Base-by-base conservation (phyloP, 2,797 vertebrate species). In the Crenuchus spilurus region DNA sequence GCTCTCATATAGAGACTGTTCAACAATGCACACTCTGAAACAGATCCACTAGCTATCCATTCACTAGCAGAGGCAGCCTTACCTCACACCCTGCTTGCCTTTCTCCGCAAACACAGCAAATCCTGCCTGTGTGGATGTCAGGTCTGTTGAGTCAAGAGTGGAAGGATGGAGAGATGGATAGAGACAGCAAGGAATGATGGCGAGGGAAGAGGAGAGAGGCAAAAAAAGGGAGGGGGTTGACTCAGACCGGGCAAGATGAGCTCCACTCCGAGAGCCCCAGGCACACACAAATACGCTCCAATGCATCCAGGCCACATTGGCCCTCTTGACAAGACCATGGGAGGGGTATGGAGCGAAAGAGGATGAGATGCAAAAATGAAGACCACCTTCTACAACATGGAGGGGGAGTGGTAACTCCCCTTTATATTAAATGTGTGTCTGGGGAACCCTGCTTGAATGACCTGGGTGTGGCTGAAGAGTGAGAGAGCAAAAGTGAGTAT, bases 251-350 rank as follows among this genome's bases (percentile, higher is more conserved):
- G 55, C 22, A 22, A 62, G 37, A 63, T 33, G 35, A 35, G 31
- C 24, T 30, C 67, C 61, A 66, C 67, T 72, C 33, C 20, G 39
- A 62, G 54, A 79, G 80, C 73, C 78, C 84, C 48, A 57, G 75
- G 76, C 77, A 79, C 76, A 66, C 73, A 66, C 37, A 49, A 39
- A 37, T 74, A 78, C 49, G 58, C 80, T 88, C 71, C 70, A 78
- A 80, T 69, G 76, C 76, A 84, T 78, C 79, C 55, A 65, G 74
- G 77, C 81, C 83, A 68, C 73, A 39, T 39, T 18, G 76, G 83
- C 84, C 87, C 76, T 61, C 75, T n/a, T 85, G 82, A 83, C 76
- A 74, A 74, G 76, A 82, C 74, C 83, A 13, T 2, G 41, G 64
- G 22, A 11, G n/a, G 44, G 20, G 44, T 52, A 26, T n/a, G 30